A percentile compares a stretch with the other conserved stretches of the same genome.
Conservation (phyloP, 2,888 invertebrate species). For the Zaprionus lineosus region DNA sequence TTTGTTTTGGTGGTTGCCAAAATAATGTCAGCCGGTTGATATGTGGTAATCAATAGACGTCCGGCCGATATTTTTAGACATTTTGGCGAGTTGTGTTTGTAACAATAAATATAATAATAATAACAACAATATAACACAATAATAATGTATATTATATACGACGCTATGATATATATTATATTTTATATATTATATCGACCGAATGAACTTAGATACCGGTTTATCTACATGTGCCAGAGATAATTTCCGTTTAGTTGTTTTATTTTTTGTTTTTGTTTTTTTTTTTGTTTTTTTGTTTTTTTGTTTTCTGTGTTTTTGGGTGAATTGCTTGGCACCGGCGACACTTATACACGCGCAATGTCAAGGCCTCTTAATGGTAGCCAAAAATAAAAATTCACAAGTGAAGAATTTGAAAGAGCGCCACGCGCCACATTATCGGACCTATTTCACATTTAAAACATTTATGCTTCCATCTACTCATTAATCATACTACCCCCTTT, state of each 20-base stretch:
- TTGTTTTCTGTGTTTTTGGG: slow-evolving; percentile 1
- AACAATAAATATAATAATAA: slow-evolving; percentile 21
- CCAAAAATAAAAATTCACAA: slow-evolving; percentile 15
- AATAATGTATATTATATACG: too few species aligned
- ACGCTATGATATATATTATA: too few species aligned
- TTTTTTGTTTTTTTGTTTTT: not conserved
- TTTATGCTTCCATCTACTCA: not conserved
- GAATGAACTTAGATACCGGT: slow-evolving; percentile 30
- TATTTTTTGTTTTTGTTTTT: slow-evolving; percentile 4
- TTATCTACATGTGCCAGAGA: slow-evolving; percentile 18
- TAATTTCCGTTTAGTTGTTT: slow-evolving; percentile 7
- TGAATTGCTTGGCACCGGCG: slow-evolving; percentile 23
- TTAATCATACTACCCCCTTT: slow-evolving; percentile 11
- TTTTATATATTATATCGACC: slow-evolving; percentile 19
- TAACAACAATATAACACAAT: slow-evolving; percentile 21
- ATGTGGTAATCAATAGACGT: slow-evolving; percentile 51
- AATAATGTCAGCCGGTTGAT: slow-evolving; percentile 36
- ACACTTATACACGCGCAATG: slow-evolving; percentile 41
- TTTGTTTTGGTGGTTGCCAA: slow-evolving; percentile 34
- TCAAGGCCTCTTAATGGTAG: slow-evolving; percentile 25
- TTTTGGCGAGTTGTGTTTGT: slow-evolving; percentile 39
- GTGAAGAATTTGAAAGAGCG: slow-evolving; percentile 8
- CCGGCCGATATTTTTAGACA: slow-evolving; percentile 47
- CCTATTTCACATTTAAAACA: slow-evolving; percentile 2
- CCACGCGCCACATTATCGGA: slow-evolving; percentile 31